Conservation (phyloP, 2,888 invertebrate genomes). For the Ametastegia equiseti region DNA sequence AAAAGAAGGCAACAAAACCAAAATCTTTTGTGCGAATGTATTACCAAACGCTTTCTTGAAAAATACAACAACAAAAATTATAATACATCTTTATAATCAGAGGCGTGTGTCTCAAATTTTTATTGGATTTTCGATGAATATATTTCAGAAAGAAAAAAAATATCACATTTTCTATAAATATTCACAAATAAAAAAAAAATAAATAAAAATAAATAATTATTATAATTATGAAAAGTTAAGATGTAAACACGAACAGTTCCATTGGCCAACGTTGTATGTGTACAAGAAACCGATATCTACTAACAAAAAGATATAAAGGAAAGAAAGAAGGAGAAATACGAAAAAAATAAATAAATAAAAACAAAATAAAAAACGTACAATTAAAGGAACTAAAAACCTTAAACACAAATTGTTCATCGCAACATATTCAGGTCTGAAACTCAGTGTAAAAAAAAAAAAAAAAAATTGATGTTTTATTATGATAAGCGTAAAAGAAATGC, state of each 20-base stretch:
- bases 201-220: too few species aligned
- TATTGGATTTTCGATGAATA: not conserved
- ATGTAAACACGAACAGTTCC: conserved; percentile 3
- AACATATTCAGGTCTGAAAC: conserved; percentile 73
- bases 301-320: too few species aligned
- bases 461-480: conserved; percentile 66
- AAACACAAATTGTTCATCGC: conserved; percentile 66
- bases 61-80: not conserved
- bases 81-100: not conserved
- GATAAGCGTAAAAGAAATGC: conserved; percentile 67
- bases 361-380: conserved; percentile 49
- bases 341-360: not conserved
- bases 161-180: not conserved
- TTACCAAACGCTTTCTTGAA: not conserved
- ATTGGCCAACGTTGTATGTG: conserved; percentile 23
- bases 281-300: not conserved
- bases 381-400: conserved; percentile 60
- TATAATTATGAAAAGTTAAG: too few species aligned
- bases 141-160: not conserved
- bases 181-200: too few species aligned
- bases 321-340: not conserved
- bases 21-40: not conserved
- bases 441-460: conserved; percentile 61
- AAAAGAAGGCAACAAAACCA: not conserved
- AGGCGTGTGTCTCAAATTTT: too few species aligned